A percentile compares a stretch with the other conserved stretches of the same genome.
phyloP scores from a whole-genome alignment of 2,888 invertebrate genomes.

The Nudaria mundana region DNA sequence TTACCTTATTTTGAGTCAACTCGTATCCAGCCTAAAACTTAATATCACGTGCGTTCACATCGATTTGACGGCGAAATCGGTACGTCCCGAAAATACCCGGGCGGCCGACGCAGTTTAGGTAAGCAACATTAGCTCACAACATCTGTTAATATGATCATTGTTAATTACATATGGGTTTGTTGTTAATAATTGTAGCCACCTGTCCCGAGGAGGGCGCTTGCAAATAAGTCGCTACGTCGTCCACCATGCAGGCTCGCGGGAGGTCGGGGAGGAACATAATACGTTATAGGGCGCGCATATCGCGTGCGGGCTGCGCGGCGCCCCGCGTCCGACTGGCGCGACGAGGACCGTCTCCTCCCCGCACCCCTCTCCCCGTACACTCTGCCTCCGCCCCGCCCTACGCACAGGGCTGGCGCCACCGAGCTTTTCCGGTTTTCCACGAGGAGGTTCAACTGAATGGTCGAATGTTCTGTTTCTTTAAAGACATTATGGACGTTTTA shows the following conservation, averaged over 20 bases:
- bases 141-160: conserved; percentile 82
- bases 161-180: conserved; percentile 81
- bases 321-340: conserved; percentile 76
- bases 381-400: conserved; percentile 45
- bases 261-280: conserved; percentile 96
- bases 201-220: conserved; percentile 97
- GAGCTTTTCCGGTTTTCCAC: conserved; percentile 50
- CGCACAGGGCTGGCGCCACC: conserved; percentile 50
- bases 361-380: conserved; percentile 25
- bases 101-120: conserved; percentile 70
- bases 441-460: too few species aligned
- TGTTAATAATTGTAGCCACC: conserved; percentile 85
- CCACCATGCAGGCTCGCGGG: conserved; percentile 97
- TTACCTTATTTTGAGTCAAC: conserved; percentile 34
- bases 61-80: conserved; percentile 60
- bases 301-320: conserved; percentile 76
- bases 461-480: too few species aligned
- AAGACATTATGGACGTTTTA: too few species aligned
- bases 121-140: conserved; percentile 80
- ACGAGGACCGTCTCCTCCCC: conserved; percentile 32
- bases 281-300: conserved; percentile 74
- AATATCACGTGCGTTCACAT: conserved; percentile 60
- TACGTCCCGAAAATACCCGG: conserved; percentile 77
- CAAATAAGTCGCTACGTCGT: conserved; percentile 96
- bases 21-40: conserved; percentile 45